phyloP scores from a whole-genome alignment of 1,140 invertebrate genomes.

The Microplitis mediator region DNA sequence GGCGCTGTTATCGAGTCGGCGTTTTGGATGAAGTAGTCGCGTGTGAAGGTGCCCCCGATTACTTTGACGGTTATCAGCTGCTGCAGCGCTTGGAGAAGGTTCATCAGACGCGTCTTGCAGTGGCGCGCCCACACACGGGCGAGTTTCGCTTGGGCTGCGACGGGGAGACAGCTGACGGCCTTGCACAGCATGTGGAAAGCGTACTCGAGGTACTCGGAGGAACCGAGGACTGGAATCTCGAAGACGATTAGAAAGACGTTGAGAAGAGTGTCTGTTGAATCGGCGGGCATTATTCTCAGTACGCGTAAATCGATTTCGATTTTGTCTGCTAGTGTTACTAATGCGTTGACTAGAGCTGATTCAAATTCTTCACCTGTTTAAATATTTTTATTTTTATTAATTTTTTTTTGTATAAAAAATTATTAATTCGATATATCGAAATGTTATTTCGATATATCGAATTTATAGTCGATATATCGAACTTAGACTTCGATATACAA shows the following conservation, averaged over 20 bases:
- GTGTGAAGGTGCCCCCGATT: conserved; percentile 75
- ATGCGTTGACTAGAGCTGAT: conserved; percentile 78
- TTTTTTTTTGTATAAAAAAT: neutral
- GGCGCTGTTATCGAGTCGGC: conserved; percentile 80
- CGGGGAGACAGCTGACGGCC: conserved; percentile 74
- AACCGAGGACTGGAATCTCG: conserved; percentile 83
- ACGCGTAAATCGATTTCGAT: conserved; percentile 77
- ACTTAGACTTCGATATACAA: no score
- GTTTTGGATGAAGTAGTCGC: conserved; percentile 82
- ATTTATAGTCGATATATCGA: no score
- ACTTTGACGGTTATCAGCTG: conserved; percentile 84
- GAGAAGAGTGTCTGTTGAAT: conserved; percentile 62
- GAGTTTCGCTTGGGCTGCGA: conserved; percentile 80
- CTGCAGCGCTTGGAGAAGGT: conserved; percentile 81
- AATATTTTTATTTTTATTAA: neutral
- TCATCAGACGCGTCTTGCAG: conserved; percentile 72
- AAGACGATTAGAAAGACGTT: conserved; percentile 88
- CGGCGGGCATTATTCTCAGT: conserved; percentile 51
- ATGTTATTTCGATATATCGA: neutral
- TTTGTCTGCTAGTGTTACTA: conserved; percentile 75
- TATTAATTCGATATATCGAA: neutral
- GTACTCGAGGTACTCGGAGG: conserved; percentile 80
- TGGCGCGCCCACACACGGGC: conserved; percentile 79
- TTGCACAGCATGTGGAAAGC: conserved; percentile 83
- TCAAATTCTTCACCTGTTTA: conserved; percentile 66